Evolutionary conservation across 2,113 vertebrate genomes (phyloP).

Genomic region (Origma solitaria): DNA sequence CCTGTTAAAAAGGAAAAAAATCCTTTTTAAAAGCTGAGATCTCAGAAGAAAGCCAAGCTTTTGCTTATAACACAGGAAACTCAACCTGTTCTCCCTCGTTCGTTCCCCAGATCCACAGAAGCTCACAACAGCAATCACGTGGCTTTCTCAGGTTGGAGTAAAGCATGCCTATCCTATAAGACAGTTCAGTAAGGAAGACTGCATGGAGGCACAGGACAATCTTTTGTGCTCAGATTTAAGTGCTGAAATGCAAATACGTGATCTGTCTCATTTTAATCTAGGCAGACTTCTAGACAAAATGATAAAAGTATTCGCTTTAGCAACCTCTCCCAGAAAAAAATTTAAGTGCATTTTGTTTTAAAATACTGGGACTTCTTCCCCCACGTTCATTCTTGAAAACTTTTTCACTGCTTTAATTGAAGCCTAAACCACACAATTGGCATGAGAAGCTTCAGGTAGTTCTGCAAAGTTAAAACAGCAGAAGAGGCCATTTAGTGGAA

Average conservation of each 20-base stretch:
- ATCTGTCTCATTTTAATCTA: neutral
- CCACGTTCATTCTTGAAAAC: neutral
- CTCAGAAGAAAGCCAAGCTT: neutral
- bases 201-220: neutral
- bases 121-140: neutral
- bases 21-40: neutral
- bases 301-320: neutral
- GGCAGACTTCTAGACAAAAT: neutral
- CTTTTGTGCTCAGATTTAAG: neutral
- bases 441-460: neutral
- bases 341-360: neutral
- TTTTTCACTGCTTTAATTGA: neutral
- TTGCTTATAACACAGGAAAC: neutral
- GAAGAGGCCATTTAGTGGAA: neutral
- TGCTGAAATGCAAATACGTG: accelerated
- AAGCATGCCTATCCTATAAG: accelerated
- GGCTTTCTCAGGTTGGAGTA: neutral
- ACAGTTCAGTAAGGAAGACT: neutral
- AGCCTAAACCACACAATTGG: neutral
- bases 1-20: neutral
- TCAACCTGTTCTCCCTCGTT: neutral
- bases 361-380: neutral
- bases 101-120: neutral
- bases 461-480: neutral
- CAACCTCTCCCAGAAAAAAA: neutral